Percentiles rank a stretch among this genome's conserved stretches.
Conservation (phyloP, 2,888 invertebrate species). For the Mactromeris polynyma region DNA sequence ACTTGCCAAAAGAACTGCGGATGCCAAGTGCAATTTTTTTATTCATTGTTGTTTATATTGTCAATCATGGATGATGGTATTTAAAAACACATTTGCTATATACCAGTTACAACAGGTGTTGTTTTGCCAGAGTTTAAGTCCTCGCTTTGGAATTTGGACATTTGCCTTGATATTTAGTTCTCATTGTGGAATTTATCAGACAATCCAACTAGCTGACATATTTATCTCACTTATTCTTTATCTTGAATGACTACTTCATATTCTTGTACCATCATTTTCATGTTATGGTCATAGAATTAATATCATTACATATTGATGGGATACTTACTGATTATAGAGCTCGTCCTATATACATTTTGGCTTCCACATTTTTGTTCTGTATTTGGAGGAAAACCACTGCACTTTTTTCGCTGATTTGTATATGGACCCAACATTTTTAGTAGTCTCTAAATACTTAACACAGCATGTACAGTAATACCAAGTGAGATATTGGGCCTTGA, state of each 20-base stretch:
- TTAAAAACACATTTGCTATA: background rate
- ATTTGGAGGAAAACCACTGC: too few relatives aligned
- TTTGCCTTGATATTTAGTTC: background rate
- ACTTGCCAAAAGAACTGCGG: too few relatives aligned
- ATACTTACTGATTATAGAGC: too few relatives aligned
- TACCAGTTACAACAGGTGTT: background rate
- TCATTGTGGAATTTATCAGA: background rate
- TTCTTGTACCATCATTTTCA: too few relatives aligned
- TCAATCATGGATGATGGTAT: background rate
- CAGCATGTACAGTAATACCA: background rate
- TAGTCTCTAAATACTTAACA: background rate
- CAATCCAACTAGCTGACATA: background rate
- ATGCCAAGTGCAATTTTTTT: too few relatives aligned
- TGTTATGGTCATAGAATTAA: too few relatives aligned
- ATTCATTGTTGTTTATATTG: background rate
- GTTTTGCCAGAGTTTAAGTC: background rate
- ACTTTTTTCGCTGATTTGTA: background rate
- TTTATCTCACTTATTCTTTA: too few relatives aligned
- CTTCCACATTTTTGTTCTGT: too few relatives aligned
- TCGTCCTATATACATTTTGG: too few relatives aligned
- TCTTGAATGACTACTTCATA: too few relatives aligned
- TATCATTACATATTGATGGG: too few relatives aligned
- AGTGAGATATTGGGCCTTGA: background rate
- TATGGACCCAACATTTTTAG: background rate
- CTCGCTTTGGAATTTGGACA: background rate